phyloP scores from a whole-genome alignment of 92 coral and sea anemone genomes.

The Phenganax marumi region DNA sequence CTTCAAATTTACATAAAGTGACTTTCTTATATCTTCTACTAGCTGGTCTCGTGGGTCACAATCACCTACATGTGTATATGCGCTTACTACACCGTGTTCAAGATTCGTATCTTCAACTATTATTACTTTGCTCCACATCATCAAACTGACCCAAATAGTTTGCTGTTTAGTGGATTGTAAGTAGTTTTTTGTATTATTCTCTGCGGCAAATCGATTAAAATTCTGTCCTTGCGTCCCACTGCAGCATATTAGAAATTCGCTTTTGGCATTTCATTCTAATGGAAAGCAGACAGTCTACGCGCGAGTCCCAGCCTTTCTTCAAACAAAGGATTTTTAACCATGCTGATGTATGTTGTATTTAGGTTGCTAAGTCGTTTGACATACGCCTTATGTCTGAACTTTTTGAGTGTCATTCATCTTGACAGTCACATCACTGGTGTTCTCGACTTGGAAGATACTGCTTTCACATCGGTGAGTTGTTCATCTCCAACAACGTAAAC shows the following conservation, averaged over 20 bases:
- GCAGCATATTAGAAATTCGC: not conserved
- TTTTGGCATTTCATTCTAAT: not conserved
- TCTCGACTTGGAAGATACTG: conserved; percentile 73
- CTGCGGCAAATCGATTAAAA: not conserved
- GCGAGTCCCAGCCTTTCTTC: no score
- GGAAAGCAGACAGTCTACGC: no score
- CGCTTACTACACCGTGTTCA: conserved; percentile 88
- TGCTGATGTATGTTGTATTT: not conserved
- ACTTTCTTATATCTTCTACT: conserved; percentile 2
- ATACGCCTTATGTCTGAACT: conserved; percentile 93
- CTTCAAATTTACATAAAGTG: no score
- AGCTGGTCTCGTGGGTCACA: conserved; percentile 81
- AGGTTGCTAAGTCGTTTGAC: conserved; percentile 93
- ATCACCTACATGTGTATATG: conserved; percentile 98
- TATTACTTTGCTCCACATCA: conserved; percentile 96
- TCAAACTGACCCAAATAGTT: conserved; percentile 97
- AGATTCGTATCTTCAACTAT: conserved; percentile 90
- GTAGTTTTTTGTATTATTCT: conserved; percentile 29
- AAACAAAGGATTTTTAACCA: no score
- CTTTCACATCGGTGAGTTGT: conserved; percentile 78
- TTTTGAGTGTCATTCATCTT: conserved; percentile 91
- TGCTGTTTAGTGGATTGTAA: conserved; percentile 98
- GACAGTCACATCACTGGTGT: conserved; percentile 96
- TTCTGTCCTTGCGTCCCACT: not conserved
- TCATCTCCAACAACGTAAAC: not conserved